Evolutionary conservation across 2,797 vertebrate species (phyloP).

Genomic region (Lemur catta): DNA sequence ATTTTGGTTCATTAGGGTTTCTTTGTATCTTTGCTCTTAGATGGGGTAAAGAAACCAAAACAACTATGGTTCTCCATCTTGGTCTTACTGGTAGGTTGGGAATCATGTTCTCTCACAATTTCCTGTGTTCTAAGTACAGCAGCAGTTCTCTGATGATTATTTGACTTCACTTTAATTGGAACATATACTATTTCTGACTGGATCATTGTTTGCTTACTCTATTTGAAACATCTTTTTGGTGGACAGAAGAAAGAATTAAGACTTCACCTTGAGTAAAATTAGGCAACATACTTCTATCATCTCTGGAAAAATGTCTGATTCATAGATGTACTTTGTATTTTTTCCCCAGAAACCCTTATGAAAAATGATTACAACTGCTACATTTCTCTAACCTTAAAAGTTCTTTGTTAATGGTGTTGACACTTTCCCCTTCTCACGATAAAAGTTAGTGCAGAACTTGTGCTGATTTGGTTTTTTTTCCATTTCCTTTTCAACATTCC

Average conservation of each 20-base stretch:
- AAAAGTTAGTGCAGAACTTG: background rate
- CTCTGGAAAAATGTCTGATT: conserved; percentile 4
- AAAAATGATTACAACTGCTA: background rate
- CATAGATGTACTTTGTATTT: background rate
- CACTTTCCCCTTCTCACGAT: background rate
- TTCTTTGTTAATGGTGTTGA: background rate
- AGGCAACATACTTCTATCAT: background rate
- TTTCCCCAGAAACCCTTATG: background rate
- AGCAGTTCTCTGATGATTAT: background rate
- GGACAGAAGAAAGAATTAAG: background rate
- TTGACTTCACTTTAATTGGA: background rate
- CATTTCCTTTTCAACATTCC: background rate
- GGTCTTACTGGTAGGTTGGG: background rate
- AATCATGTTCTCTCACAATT: background rate
- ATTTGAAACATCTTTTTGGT: background rate
- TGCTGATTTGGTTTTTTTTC: background rate
- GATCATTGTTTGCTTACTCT: background rate
- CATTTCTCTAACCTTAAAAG: background rate
- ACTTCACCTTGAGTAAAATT: background rate
- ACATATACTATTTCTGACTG: background rate
- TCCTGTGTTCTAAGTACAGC: background rate
- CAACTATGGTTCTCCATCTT: background rate
- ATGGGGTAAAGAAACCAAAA: background rate
- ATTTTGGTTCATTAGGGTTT: background rate
- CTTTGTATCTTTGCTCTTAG: background rate